Evolutionary conservation across 35 echinoderm and acorn worm genomes (phyloP).

Genomic region (Stichopus chloronotus): DNA sequence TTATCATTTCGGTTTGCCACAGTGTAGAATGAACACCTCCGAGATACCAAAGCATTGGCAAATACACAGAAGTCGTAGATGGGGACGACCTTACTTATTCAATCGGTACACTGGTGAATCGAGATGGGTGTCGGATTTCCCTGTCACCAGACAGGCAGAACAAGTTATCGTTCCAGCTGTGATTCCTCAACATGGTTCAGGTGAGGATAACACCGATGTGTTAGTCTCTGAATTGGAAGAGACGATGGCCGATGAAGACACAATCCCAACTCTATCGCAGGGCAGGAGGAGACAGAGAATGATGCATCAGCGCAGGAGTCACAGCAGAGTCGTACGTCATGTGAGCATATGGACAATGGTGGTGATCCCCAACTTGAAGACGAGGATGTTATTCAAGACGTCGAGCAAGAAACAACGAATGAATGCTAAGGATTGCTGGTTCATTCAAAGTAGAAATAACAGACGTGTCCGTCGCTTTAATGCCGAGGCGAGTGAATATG

Average conservation of each 20-base stretch:
- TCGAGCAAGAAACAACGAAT: background rate
- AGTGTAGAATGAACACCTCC: background rate
- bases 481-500: conserved; percentile 5
- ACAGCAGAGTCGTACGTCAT: background rate
- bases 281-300: background rate
- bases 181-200: background rate
- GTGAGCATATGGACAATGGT: background rate
- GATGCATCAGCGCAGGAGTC: background rate
- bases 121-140: background rate
- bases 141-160: background rate
- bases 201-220: background rate
- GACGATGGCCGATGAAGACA: background rate
- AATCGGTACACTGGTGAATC: background rate
- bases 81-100: background rate
- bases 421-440: background rate
- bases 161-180: background rate
- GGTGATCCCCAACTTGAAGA: background rate
- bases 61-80: background rate
- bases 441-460: background rate
- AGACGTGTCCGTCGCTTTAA: background rate
- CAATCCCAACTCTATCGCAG: background rate
- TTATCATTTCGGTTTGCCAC: background rate
- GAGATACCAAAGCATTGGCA: background rate
- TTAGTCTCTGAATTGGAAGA: background rate
- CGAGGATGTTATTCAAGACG: no score